phyloP scores from a whole-genome alignment of 2,888 invertebrate species.

The Drosophila atroscutellata region DNA sequence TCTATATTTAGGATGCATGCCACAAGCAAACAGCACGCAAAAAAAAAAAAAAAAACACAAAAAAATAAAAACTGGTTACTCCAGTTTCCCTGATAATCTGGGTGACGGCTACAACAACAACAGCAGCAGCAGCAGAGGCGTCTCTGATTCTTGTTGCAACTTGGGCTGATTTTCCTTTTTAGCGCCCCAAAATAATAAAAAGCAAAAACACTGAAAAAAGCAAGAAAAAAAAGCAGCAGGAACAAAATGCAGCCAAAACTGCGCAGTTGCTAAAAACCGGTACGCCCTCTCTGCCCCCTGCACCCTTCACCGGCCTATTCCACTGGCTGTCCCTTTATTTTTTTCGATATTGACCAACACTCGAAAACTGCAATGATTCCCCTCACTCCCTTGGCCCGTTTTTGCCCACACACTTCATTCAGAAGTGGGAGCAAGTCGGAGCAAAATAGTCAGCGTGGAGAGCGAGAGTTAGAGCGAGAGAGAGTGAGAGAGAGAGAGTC shows the following conservation, averaged over 20 bases:
- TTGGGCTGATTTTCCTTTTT: constrained; percentile 72
- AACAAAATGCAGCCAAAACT: constrained; percentile 43
- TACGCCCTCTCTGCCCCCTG: neutral
- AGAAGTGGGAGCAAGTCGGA: constrained; percentile 34
- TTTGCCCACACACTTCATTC: constrained; percentile 34
- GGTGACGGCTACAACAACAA: constrained; percentile 78
- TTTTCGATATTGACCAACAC: constrained; percentile 54
- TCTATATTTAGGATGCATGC: constrained; percentile 83
- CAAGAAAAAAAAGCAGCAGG: constrained; percentile 11
- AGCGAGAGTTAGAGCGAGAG: neutral
- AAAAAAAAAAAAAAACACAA: constrained; percentile 19
- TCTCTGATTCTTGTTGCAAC: constrained; percentile 53
- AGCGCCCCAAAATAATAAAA: constrained; percentile 62
- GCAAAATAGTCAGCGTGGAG: neutral
- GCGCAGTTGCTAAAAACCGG: constrained; percentile 63
- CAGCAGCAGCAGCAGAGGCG: constrained; percentile 39
- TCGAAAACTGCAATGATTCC: constrained; percentile 34
- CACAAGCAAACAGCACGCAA: constrained; percentile 36
- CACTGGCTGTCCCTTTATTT: constrained; percentile 34
- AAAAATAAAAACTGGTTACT: constrained; percentile 82
- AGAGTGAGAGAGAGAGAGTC: neutral
- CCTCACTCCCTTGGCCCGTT: neutral
- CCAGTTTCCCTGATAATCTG: constrained; percentile 84
- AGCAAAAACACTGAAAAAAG: constrained; percentile 12
- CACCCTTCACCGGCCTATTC: neutral